Conservation (phyloP, 2,797 vertebrate species). For the Enteromius unitaeniatus region DNA sequence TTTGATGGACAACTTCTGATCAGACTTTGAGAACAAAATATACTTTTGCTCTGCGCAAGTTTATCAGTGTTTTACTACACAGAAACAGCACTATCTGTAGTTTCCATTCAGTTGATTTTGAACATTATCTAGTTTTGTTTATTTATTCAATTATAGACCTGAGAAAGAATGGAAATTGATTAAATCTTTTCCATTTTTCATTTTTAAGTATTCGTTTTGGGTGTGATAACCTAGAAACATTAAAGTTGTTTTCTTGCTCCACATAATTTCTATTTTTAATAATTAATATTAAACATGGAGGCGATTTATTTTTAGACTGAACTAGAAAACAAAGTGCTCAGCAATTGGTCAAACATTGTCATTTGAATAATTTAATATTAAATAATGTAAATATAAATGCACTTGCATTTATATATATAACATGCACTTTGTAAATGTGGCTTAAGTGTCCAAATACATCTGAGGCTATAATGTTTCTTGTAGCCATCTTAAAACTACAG, state of each 20-base stretch:
- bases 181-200: not conserved
- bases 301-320: not conserved
- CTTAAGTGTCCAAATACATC: not conserved
- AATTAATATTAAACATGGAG: constrained; percentile 26
- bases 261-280: constrained; percentile 6
- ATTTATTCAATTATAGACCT: not conserved
- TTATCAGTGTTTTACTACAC: not conserved
- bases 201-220: not conserved
- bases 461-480: not conserved
- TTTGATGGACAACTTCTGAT: constrained; percentile 42
- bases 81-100: not conserved
- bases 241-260: not conserved
- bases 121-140: not conserved
- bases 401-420: not conserved
- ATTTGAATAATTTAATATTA: not conserved
- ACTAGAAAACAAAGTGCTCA: not conserved
- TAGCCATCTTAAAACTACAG: not conserved
- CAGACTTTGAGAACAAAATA: constrained; percentile 25
- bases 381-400: not conserved
- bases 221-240: not conserved
- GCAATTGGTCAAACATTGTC: not conserved
- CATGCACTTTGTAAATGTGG: not conserved
- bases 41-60: not conserved
- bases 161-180: not conserved
- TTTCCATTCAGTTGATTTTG: not conserved